phyloP scores from a whole-genome alignment of 1,140 invertebrate species.

The Diorhabda carinulata region DNA sequence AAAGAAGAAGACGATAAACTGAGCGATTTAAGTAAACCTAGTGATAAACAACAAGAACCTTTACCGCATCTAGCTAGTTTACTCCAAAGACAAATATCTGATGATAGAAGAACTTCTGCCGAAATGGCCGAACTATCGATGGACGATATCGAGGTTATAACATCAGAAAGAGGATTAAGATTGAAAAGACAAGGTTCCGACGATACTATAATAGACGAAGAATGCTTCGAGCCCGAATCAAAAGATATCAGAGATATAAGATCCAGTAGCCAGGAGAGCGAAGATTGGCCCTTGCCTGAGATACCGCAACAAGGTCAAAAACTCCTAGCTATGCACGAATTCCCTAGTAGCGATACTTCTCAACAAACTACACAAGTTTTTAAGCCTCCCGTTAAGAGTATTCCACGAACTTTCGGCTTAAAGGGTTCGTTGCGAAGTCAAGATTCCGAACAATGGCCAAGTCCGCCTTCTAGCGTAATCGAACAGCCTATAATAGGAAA shows the following conservation, averaged over 20 bases:
- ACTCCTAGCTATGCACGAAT: slow-evolving; percentile 44
- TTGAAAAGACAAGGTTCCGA: slow-evolving; percentile 45
- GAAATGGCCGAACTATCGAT: slow-evolving; percentile 78
- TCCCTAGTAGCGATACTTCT: slow-evolving; percentile 44
- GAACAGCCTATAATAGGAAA: slow-evolving; percentile 65
- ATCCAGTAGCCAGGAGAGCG: slow-evolving; percentile 62
- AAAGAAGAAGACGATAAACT: slow-evolving; percentile 24
- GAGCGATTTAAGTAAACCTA: slow-evolving; percentile 28
- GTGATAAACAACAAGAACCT: slow-evolving; percentile 34
- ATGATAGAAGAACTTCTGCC: slow-evolving; percentile 72
- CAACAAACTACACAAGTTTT: slow-evolving; percentile 48
- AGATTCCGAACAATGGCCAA: slow-evolving; percentile 73
- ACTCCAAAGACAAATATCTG: slow-evolving; percentile 57
- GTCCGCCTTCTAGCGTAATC: slow-evolving; percentile 67
- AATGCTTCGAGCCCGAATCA: slow-evolving; percentile 38
- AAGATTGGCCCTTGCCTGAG: slow-evolving; percentile 66
- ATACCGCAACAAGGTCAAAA: slow-evolving; percentile 49
- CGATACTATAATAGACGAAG: slow-evolving; percentile 48
- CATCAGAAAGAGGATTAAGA: slow-evolving; percentile 44
- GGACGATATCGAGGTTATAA: slow-evolving; percentile 56
- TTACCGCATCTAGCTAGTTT: slow-evolving; percentile 40
- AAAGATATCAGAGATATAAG: slow-evolving; percentile 27
- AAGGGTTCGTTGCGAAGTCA: slow-evolving; percentile 50
- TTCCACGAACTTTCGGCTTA: slow-evolving; percentile 45
- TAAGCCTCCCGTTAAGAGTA: slow-evolving; percentile 41